Conservation (phyloP, 2,797 vertebrate species). For the Pogoniulus pusillus region DNA sequence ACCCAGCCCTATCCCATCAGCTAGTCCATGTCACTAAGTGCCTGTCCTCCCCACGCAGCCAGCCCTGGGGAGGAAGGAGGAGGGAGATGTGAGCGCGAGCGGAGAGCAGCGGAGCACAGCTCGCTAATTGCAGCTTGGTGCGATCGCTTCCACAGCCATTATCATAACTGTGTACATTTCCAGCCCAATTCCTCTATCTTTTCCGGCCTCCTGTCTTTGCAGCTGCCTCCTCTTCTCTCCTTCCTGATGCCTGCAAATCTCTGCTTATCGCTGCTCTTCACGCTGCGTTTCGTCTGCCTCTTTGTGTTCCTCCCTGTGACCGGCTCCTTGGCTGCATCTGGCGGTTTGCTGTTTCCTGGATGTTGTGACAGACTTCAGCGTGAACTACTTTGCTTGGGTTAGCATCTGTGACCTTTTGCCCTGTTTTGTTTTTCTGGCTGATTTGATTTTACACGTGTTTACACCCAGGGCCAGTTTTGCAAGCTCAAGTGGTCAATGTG, state of each 20-base stretch:
- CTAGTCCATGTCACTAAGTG: no score
- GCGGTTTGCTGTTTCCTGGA: constrained; percentile 22
- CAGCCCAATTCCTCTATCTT: constrained; percentile 64
- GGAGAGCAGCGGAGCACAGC: constrained; percentile 14
- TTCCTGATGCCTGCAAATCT: constrained; percentile 73
- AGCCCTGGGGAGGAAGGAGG: neutral
- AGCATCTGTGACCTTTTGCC: constrained; percentile 66
- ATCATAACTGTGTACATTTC: constrained; percentile 65
- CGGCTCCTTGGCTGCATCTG: constrained; percentile 38
- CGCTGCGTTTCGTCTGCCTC: constrained; percentile 74
- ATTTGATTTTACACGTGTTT: constrained; percentile 75
- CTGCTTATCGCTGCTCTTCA: constrained; percentile 79
- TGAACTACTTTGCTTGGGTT: constrained; percentile 40
- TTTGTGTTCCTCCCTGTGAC: constrained; percentile 67
- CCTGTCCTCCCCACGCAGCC: constrained; percentile 2
- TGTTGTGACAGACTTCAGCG: constrained; percentile 49
- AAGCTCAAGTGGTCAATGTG: constrained; percentile 57
- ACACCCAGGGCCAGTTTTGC: constrained; percentile 68
- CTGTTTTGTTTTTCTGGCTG: constrained; percentile 69
- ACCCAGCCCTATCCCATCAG: no score
- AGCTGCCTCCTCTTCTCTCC: constrained; percentile 74
- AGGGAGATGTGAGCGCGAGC: constrained; percentile 23
- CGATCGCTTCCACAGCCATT: constrained; percentile 21
- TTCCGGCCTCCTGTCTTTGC: constrained; percentile 72
- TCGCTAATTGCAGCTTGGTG: constrained; percentile 60